phyloP scores from a whole-genome alignment of 2,113 vertebrate genomes.

The Stomatorhinus ivindoensis region DNA sequence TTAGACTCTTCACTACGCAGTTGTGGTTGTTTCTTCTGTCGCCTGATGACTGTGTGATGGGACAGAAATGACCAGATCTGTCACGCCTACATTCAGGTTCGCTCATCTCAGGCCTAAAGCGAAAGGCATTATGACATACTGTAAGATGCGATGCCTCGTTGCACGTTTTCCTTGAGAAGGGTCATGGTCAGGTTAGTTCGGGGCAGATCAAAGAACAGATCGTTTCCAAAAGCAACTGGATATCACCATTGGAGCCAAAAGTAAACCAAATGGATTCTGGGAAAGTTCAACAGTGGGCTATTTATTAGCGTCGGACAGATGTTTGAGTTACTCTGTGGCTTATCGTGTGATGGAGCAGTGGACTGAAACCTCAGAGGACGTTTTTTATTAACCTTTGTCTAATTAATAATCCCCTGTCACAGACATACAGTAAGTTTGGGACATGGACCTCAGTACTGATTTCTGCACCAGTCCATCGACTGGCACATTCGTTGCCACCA shows the following conservation, averaged over 20 bases:
- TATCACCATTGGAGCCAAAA: background rate
- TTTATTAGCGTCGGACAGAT: background rate
- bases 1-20: background rate
- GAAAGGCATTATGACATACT: background rate
- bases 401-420: background rate
- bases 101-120: conserved; percentile 18
- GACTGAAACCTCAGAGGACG: background rate
- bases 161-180: background rate
- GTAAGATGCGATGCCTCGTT: background rate
- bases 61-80: background rate
- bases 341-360: background rate
- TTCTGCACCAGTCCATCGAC: background rate
- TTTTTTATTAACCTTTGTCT: background rate
- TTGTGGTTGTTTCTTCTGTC: background rate
- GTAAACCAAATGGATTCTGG: background rate
- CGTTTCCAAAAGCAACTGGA: background rate
- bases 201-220: background rate
- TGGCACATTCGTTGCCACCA: background rate
- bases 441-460: background rate
- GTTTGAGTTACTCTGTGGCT: background rate
- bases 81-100: background rate
- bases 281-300: background rate
- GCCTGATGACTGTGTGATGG: background rate
- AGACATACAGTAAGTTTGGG: background rate
- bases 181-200: background rate